phyloP scores from a whole-genome alignment of 2,888 invertebrate species.

The Trachelus iudaicus region DNA sequence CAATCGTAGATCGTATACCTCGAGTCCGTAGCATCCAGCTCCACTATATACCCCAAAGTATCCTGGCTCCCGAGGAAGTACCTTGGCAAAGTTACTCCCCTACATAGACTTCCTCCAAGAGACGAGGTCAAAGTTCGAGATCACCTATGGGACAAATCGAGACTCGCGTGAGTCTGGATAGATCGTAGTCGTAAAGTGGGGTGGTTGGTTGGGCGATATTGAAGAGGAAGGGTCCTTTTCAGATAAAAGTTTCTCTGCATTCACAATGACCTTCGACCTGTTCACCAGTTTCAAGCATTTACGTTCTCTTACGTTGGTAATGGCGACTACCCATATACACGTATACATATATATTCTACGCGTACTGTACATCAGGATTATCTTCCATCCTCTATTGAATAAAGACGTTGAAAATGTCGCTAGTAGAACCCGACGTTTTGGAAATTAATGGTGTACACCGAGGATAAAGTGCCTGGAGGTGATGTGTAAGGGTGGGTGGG shows the following conservation, averaged over 20 bases:
- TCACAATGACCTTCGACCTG: no score
- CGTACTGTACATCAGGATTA: neutral
- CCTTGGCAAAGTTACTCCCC: neutral
- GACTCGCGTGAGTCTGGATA: neutral
- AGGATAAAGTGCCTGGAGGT: slow-evolving; percentile 40
- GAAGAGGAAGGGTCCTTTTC: no score
- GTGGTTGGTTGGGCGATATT: neutral
- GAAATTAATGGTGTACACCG: slow-evolving; percentile 49
- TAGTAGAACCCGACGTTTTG: slow-evolving; percentile 31
- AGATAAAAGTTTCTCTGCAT: neutral
- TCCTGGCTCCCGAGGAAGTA: neutral
- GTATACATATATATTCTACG: neutral
- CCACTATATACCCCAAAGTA: neutral
- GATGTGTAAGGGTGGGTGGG: neutral
- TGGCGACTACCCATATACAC: neutral
- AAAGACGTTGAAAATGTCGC: neutral
- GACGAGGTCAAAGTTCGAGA: neutral
- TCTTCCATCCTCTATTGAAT: neutral
- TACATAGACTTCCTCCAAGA: neutral
- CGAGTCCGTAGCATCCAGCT: neutral
- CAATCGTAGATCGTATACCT: neutral
- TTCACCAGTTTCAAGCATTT: neutral
- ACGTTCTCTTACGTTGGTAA: neutral
- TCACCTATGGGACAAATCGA: neutral
- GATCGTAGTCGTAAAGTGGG: neutral